Conservation (phyloP, 2,888 invertebrate genomes). For the Apocheima hispidaria region DNA sequence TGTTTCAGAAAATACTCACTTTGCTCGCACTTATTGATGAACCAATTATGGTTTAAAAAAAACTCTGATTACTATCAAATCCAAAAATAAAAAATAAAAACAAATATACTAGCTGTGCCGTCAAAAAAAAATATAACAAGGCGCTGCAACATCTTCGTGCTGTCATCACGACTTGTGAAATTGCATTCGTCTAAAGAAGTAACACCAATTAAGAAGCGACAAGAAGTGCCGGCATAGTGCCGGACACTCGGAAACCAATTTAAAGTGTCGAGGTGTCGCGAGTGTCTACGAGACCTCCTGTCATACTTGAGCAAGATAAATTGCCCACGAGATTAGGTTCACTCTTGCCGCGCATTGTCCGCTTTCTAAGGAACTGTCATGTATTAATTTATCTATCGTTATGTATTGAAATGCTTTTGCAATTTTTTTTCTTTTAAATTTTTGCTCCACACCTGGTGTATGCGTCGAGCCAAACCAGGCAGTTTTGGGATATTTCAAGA, state of each 20-base stretch:
- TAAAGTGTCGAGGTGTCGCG: slow-evolving; percentile 35
- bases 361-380: not conserved
- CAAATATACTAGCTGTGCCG: too few relatives aligned
- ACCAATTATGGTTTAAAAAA: too few relatives aligned
- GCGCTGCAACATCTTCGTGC: slow-evolving; percentile 5
- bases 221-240: slow-evolving; percentile 21
- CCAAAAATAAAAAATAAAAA: too few relatives aligned
- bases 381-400: not conserved
- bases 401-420: not conserved
- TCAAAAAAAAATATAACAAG: not conserved
- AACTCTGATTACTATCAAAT: too few relatives aligned
- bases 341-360: slow-evolving; percentile 15
- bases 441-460: too few relatives aligned
- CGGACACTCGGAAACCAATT: slow-evolving; percentile 37
- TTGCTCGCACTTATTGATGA: too few relatives aligned
- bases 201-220: slow-evolving; percentile 24
- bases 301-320: slow-evolving; percentile 36
- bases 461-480: too few relatives aligned
- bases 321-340: slow-evolving; percentile 22
- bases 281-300: slow-evolving; percentile 29
- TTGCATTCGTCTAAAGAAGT: slow-evolving; percentile 23
- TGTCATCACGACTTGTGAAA: slow-evolving; percentile 13
- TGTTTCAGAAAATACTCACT: too few relatives aligned
- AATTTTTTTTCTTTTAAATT: too few relatives aligned
- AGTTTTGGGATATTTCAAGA: too few relatives aligned